Base-by-base conservation (phyloP, 2,797 vertebrate genomes). In the Lateolabrax maculatus region DNA sequence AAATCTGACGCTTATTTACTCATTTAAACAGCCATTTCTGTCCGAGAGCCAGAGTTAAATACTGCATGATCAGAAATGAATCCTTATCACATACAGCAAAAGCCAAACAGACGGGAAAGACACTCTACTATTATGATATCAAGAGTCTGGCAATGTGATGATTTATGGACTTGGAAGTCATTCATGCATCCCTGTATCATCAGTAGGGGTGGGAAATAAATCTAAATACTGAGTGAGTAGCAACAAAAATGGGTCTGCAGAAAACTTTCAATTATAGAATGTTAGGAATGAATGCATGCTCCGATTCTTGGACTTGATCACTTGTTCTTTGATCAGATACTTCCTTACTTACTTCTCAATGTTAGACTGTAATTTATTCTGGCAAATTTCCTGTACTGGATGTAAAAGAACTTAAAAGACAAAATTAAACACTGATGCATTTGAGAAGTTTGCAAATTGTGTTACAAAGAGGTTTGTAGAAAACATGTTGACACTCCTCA, bases 1-100 rank as follows among this genome's bases (percentile, higher is more conserved):
- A 34, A 39, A 71, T 66, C 29, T 61, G 5, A 65, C 23, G 25
- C 7, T 48, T 36, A 49, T 65, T 64, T 58, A 34, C 41, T 36
- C 10, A 57, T 44, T 71, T 52, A 61, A 49, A 48, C 25, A 41
- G 21, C 21, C 5, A 36, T 55, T 56, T 62, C 9, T 43, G 18
- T 67, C 34, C 0, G 5, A 31, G 37, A 67, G 52, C 27, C 55
- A 43, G 9, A 36, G 43, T 23, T 52, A 21, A 71, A 36, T 41
- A 23, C 6, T 55, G 10, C 16, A 36, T 44, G 41, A 44, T 64
- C 19, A 51, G 9, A 23, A 48, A 57, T 57, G 12, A 29, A 49
- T 55, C 43, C 7, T 62, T 21, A 25, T 55, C 23, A 43, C 19
- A 27, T 3, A 18, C 11, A 51, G 34, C 9, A n/a, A 44, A 49